Evolutionary conservation across 35 echinoderm and acorn worm genomes (phyloP), one percentile per base, ranked within the genome.

Genomic region (Apostichopus japonicus): DNA sequence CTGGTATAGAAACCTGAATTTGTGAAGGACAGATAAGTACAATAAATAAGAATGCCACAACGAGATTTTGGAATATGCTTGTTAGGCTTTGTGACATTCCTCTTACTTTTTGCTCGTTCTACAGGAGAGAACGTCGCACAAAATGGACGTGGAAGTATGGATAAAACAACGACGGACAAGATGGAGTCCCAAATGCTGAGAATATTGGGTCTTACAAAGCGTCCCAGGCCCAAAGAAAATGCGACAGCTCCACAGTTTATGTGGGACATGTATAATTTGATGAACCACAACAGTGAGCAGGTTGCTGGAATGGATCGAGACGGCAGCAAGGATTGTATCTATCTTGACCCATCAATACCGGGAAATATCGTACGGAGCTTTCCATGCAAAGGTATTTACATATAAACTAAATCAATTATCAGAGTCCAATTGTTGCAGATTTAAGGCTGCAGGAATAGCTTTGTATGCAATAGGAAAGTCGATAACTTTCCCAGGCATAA

Each of bases 221-320:
- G 95, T 5, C 95, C 97, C 10, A 92, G 94, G 79, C 95, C 95
- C 5, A 82, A 84, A 44, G 87, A 91, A n/a, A 99, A 96, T 83
- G 97, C 95, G 6, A 95, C 95, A 10, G 97, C 95, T 11, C 97
- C 97, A 8, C 97, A 96, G 84, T 99, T 91, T 61, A 99, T 99
- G 97, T 92, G 94, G 86, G 97, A 99, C 75, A 86, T 99, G 91
- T 99, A 99, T 89, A 87, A 92, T 65, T 87, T 65, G 61, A 94
- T 78, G 93, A 92, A 73, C 25, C 56, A 51, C 79, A 53, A 55
- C 23, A 70, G 19, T 51, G 92, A 73, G 10, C 53, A 93, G 10
- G n/a, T 56, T 5, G 15, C 14, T 55, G 83, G 87, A 86, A 6
- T 81, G 80, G 55, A 79, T 79, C 51, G 87, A 77, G 55, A 93